Conservation (phyloP, 2,113 vertebrate genomes). For the Andinoacara biseriatus region DNA sequence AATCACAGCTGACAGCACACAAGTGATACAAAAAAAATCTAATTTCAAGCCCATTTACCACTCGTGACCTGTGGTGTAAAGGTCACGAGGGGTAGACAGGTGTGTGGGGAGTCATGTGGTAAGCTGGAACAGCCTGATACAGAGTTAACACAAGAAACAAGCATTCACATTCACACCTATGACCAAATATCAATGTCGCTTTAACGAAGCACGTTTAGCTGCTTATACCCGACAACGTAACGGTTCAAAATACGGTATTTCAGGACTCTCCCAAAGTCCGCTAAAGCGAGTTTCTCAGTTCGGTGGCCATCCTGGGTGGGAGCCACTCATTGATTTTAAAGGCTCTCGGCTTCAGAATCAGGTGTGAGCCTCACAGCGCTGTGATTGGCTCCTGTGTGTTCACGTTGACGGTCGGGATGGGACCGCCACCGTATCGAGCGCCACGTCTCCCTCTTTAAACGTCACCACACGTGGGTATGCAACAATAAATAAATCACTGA, state of each 20-base stretch:
- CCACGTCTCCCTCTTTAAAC: not conserved
- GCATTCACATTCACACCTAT: too few relatives aligned
- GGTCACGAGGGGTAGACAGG: not conserved
- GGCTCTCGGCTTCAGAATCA: not conserved
- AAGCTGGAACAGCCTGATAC: not conserved
- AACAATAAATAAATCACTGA: not conserved
- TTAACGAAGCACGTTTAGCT: too few relatives aligned
- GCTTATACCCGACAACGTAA: too few relatives aligned
- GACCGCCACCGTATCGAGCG: not conserved
- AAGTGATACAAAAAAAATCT: fast-evolving
- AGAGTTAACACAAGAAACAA: too few relatives aligned
- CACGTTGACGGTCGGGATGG: fast-evolving
- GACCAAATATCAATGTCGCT: not conserved
- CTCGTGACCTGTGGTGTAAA: not conserved
- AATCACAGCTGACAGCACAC: not conserved
- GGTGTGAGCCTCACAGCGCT: not conserved
- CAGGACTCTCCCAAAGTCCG: not conserved
- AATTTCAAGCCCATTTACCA: fast-evolving
- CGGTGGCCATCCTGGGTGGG: too few relatives aligned
- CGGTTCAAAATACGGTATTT: not conserved
- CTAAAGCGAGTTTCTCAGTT: too few relatives aligned
- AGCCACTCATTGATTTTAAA: not conserved
- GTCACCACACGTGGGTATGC: not conserved
- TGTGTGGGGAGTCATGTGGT: not conserved
- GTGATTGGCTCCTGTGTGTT: not conserved